These are phyloP conservation scores for Brenthis ino DNA, from an alignment of 2,888 invertebrate genomes.

Conservation along the genomic window DNA sequence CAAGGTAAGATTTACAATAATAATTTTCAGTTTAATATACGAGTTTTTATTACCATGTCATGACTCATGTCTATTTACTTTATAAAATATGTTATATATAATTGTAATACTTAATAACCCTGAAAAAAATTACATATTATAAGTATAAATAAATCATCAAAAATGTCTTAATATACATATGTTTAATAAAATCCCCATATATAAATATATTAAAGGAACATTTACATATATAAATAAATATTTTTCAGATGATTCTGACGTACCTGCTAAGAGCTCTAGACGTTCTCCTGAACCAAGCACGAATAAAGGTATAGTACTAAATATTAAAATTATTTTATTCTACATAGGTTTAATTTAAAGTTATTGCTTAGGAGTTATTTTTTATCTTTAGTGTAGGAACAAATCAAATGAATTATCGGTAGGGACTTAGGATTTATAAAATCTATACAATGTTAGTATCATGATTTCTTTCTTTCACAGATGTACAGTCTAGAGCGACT, in stretches of 20 bases:
- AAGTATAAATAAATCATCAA: too few species aligned
- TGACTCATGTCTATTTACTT: neutral
- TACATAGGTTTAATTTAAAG: neutral
- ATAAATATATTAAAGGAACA: neutral
- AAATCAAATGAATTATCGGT: too few species aligned
- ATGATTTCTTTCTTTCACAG: constrained; percentile 23
- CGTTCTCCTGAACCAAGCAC: constrained; percentile 41
- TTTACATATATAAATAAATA: constrained; percentile 31
- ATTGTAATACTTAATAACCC: too few species aligned
- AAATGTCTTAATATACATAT: too few species aligned
- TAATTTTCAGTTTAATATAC: neutral
- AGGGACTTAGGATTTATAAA: too few species aligned
- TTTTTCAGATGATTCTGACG: constrained; percentile 54
- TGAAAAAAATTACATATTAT: too few species aligned
- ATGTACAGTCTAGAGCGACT: constrained; percentile 7
- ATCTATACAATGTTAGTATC: neutral
- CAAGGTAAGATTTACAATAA: constrained; percentile 58
- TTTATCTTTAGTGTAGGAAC: neutral
- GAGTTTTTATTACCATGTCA: neutral
- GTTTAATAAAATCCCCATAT: neutral
- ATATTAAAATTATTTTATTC: neutral
- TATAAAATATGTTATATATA: neutral
- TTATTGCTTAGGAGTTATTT: too few species aligned
- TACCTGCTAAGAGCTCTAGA: constrained; percentile 51
- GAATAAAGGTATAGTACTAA: constrained; percentile 48